These are phyloP conservation scores for Cylindroiulus punctatus DNA, from an alignment of 2,888 invertebrate genomes.

Conservation along the genomic window DNA sequence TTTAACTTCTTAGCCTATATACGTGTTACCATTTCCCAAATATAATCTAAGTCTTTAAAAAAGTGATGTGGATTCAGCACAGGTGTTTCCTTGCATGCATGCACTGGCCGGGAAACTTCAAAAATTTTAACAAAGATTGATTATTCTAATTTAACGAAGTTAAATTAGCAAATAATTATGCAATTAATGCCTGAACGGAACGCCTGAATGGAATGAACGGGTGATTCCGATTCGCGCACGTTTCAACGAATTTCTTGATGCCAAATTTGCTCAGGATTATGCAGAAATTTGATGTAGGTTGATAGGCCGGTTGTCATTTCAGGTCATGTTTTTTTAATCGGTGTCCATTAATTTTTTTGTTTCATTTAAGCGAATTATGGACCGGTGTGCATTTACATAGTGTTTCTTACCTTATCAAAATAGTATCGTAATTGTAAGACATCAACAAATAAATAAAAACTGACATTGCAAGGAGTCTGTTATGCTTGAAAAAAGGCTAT, in stretches of 20 bases:
- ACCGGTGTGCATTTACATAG: not conserved
- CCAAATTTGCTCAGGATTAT: not conserved
- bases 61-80: not conserved
- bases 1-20: not conserved
- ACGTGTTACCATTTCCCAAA: too few species aligned
- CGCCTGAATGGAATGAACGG: too few species aligned
- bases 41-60: too few species aligned
- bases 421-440: too few species aligned
- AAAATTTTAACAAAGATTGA: not conserved
- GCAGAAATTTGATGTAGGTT: not conserved
- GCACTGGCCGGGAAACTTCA: not conserved
- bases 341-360: not conserved
- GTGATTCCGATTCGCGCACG: not conserved
- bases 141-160: not conserved
- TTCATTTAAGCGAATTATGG: not conserved
- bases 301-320: not conserved
- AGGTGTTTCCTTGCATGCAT: not conserved
- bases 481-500: too few species aligned
- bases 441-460: too few species aligned
- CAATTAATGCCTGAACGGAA: not conserved
- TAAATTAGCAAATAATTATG: not conserved
- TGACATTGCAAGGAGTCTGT: too few species aligned
- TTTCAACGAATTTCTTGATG: not conserved
- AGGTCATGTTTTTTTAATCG: not conserved
- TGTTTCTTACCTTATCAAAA: too few species aligned